Evolutionary conservation across 2,888 invertebrate species (phyloP), one percentile per base, ranked within the genome.

Genomic region (Noctua fimbriata): DNA sequence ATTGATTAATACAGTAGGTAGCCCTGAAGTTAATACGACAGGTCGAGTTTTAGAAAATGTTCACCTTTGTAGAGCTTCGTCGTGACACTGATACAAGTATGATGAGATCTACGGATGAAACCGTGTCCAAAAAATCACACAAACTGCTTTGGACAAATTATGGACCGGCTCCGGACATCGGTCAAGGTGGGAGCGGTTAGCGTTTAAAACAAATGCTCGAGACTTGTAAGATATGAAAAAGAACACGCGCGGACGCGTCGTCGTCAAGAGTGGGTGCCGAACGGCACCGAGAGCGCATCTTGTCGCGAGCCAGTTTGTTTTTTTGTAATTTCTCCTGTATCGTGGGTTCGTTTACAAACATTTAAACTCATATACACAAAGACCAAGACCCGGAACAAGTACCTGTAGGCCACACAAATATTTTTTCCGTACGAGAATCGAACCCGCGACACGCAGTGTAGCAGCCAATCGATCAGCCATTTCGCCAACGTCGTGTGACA

Each of bases 1-100:
- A n/a, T 76, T 69, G 60, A 41, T 69, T 65, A 21, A 65, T 24
- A 49, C 60, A 28, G 28, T 76, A 41, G 41, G 41, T 41, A 7
- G 24, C 24, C 28, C 41, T 41, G 9, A 9, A 18, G 28, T 41
- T 78, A 36, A 7, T 28, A 76, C 5, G 41, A 63, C 78, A 78
- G 24, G 24, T 78, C 28, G 5, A 63, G 76, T 28, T 24, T 47
- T 16, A 32, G 21, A 16, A 28, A 28, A 36, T 2, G 12, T n/a
- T 21, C 21, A 10, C 14, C 1, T 44, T 32, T 55, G 28, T 41
- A n/a, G 18, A 12, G 41, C 41, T 1, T 6, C 3, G 1, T 63
- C 2, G 47, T 47, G 47, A 7, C 24, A n/a, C 14, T 6, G 6
- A 66, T 52, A 21, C 18, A 4, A 5, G 18, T 65, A 5, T 32